These are phyloP conservation scores for Hesperophylax magnus DNA, from an alignment of 1,140 invertebrate genomes.

Conservation along the genomic window DNA sequence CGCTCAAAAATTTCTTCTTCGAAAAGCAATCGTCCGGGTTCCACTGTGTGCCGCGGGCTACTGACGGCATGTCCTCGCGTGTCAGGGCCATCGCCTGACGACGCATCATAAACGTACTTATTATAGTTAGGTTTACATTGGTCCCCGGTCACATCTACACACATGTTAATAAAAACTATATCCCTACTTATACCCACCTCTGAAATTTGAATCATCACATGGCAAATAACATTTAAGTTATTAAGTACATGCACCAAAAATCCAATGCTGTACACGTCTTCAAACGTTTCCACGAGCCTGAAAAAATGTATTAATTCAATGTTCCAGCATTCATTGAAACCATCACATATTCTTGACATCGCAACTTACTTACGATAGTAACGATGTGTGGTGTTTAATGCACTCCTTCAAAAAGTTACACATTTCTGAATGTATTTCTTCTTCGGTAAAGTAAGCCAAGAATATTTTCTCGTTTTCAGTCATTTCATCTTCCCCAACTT, in stretches of 20 bases:
- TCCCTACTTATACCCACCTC: conserved; percentile 46
- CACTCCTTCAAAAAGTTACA: conserved; percentile 46
- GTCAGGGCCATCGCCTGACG: too few relatives aligned
- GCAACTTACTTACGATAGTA: conserved; percentile 46
- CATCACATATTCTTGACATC: neutral
- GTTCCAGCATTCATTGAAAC: neutral
- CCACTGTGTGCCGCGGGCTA: too few relatives aligned
- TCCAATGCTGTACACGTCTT: conserved; percentile 50
- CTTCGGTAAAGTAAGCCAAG: conserved; percentile 22
- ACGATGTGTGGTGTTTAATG: conserved; percentile 47
- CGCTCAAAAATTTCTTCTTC: too few relatives aligned
- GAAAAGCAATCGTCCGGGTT: too few relatives aligned
- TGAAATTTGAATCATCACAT: conserved; percentile 53
- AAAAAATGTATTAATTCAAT: neutral
- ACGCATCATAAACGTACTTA: too few relatives aligned
- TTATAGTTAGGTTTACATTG: neutral
- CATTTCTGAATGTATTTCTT: conserved; percentile 45
- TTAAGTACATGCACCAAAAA: conserved; percentile 53
- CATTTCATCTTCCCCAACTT: neutral
- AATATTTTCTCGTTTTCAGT: too few relatives aligned
- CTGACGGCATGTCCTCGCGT: too few relatives aligned
- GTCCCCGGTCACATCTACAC: too few relatives aligned
- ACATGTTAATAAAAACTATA: too few relatives aligned
- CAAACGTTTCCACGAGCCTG: conserved; percentile 51
- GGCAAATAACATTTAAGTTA: conserved; percentile 54